A percentile compares a stretch with the other conserved stretches of the same genome.
These are phyloP conservation scores for Sinhomidia bicolor DNA, from an alignment of 2,888 invertebrate genomes.

Conservation along the genomic window DNA sequence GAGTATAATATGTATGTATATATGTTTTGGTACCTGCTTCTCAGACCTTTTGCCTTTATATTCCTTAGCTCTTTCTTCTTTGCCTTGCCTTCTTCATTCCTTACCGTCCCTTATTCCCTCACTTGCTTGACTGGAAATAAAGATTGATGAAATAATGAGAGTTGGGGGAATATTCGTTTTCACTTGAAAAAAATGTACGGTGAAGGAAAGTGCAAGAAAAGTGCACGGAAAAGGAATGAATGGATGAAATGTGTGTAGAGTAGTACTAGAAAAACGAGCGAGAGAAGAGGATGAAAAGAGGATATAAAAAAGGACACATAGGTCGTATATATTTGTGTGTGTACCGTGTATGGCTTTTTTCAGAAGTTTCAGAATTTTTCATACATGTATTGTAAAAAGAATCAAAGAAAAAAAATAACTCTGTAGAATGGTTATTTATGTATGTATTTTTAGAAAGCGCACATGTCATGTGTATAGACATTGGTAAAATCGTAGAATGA, in stretches of 20 bases:
- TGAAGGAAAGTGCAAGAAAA: neutral
- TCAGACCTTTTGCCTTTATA: neutral
- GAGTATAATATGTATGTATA: too few species aligned
- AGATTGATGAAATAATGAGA: slow-evolving; percentile 71
- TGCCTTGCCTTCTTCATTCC: neutral
- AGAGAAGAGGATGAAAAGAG: neutral
- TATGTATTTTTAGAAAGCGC: neutral
- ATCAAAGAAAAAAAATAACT: slow-evolving; percentile 2
- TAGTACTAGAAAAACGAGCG: neutral
- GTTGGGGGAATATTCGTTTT: slow-evolving; percentile 63
- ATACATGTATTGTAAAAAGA: slow-evolving; percentile 3
- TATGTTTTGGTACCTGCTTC: neutral
- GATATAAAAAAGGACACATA: neutral
- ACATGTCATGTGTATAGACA: neutral
- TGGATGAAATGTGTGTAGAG: neutral
- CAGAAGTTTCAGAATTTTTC: neutral
- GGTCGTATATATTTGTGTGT: neutral
- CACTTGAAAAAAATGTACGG: slow-evolving; percentile 12
- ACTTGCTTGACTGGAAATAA: slow-evolving; percentile 59
- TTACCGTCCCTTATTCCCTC: slow-evolving; percentile 42
- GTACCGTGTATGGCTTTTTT: neutral
- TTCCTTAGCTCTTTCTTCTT: neutral
- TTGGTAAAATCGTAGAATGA: neutral
- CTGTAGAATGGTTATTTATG: neutral
- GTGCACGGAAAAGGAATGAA: neutral